Evolutionary conservation across 2,888 invertebrate genomes (phyloP).

Genomic region (Agrochola circellaris): DNA sequence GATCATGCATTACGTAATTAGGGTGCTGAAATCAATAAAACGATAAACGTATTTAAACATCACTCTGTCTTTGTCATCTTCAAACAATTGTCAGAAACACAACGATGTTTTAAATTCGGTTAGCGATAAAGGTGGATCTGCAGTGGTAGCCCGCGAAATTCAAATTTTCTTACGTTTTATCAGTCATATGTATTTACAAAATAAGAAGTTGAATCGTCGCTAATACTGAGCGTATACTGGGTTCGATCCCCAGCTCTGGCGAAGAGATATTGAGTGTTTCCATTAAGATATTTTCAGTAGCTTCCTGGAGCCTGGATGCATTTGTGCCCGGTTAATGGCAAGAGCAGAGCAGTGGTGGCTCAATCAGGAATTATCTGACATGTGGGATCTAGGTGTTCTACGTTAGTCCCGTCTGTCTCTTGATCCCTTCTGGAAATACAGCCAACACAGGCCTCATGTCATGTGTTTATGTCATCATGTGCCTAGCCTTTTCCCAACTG

Average conservation of each 20-base stretch:
- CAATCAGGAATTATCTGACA: background rate
- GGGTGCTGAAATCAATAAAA: background rate
- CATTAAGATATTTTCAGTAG: background rate
- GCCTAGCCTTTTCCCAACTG: too few relatives aligned
- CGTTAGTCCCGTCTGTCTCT: background rate
- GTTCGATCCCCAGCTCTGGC: background rate
- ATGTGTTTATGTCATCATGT: too few relatives aligned
- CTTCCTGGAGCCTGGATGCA: too few relatives aligned
- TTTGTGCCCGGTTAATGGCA: background rate
- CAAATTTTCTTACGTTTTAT: too few relatives aligned
- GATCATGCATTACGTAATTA: too few relatives aligned
- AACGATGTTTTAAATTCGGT: background rate
- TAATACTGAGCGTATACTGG: background rate
- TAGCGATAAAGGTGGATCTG: background rate
- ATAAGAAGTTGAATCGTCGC: too few relatives aligned
- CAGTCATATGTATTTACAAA: too few relatives aligned
- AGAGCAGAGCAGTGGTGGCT: background rate
- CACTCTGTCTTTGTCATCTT: background rate
- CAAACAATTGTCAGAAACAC: background rate
- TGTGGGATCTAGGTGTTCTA: background rate
- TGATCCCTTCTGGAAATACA: background rate
- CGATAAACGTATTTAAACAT: background rate
- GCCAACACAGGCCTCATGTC: background rate
- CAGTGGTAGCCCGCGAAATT: too few relatives aligned
- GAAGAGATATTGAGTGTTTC: background rate